Evolutionary conservation across 2,113 vertebrate species (phyloP), one percentile per base, ranked within the genome.

Genomic region (Pycnonotus jocosus): DNA sequence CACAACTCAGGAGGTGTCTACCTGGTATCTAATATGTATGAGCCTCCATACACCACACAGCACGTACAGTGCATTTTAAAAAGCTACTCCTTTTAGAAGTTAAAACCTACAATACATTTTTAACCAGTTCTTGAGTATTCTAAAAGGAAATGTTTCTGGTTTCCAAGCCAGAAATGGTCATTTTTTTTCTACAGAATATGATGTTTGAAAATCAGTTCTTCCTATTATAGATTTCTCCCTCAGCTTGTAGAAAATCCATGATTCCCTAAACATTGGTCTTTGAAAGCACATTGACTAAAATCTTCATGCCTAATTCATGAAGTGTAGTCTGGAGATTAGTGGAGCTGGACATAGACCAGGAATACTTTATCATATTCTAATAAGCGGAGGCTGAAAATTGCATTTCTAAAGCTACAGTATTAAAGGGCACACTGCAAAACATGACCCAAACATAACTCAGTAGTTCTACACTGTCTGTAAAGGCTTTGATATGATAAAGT

Each of bases 331-430:
- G 98, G 97, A 98, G 98, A 98, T 98, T 98, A 97, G 98, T 97
- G 95, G 94, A 97, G 97, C 98, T 98, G 97, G 97, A 98, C 98
- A 98, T 96, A 98, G 97, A 98, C 97, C 97, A 98, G 97, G 98
- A 98, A 99, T 98, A 99, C 99, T 99, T 99, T 98, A 98, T 99
- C 99, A 99, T 99, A 99, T 99, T 99, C 99, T 99, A 99, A 99
- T 99, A 99, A 98, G 98, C 98, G 97, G 97, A 98, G 98, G 98
- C 97, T 99, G 99, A 98, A 99, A 99, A 99, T 99, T 99, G 99
- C 99, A 99, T 99, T 99, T 99, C 98, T 99, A 99, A 99, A 99
- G 98, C 99, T 98, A 98, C 98, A 97, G 98, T 99, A 99, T 99
- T 99, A 99, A 99, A 99, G 99, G 98, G 98, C 98, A 98, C 97